phyloP scores from a whole-genome alignment of 2,888 invertebrate genomes.

The Crossocerus cetratus region DNA sequence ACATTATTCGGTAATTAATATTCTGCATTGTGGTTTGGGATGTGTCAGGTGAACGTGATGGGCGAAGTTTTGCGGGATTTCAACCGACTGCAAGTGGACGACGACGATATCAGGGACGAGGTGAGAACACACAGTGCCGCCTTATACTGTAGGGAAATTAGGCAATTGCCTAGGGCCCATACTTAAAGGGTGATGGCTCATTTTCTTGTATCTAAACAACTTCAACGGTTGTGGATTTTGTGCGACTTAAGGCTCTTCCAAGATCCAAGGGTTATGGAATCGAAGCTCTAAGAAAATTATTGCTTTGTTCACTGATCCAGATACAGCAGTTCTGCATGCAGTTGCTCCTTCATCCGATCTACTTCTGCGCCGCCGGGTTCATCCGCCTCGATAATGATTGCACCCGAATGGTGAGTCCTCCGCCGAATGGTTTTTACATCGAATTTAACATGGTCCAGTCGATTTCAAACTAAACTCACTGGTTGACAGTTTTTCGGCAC shows the following conservation, averaged over 20 bases:
- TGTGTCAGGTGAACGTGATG: background rate
- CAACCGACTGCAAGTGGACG: background rate
- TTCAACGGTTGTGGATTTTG: too few relatives aligned
- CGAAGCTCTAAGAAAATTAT: background rate
- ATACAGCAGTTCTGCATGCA: constrained; percentile 53
- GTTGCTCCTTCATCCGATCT: constrained; percentile 49
- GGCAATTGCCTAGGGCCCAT: too few relatives aligned
- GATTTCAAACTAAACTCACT: background rate
- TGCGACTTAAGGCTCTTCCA: too few relatives aligned
- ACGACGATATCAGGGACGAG: background rate
- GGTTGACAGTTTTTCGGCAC: background rate
- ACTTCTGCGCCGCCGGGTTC: constrained; percentile 51
- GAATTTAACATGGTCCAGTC: too few relatives aligned
- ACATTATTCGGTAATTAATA: too few relatives aligned
- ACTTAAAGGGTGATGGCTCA: too few relatives aligned
- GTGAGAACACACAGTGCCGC: too few relatives aligned
- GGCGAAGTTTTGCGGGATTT: constrained; percentile 1
- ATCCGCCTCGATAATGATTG: constrained; percentile 27
- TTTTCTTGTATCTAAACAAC: too few relatives aligned
- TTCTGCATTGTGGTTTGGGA: background rate
- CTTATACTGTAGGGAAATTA: too few relatives aligned
- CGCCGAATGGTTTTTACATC: background rate
- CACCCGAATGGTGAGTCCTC: background rate
- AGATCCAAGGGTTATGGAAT: too few relatives aligned
- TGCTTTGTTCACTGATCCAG: background rate